Conservation (phyloP, 2,113 vertebrate species). For the Cyanoderma ruficeps region DNA sequence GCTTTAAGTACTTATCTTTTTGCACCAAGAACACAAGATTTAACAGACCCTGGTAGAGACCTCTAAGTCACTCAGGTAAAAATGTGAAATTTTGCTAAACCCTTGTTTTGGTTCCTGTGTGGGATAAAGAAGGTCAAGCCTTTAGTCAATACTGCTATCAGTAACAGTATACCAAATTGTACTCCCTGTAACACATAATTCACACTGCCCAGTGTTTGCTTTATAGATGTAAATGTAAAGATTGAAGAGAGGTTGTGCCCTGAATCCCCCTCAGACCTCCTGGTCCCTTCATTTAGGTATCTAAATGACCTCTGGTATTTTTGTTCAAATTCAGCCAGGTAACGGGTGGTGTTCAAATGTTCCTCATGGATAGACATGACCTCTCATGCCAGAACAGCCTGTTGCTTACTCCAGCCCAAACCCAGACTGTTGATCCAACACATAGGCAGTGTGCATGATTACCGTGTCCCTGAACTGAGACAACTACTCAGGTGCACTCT, state of each 20-base stretch:
- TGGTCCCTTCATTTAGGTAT: neutral
- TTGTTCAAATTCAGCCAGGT: neutral
- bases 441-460: neutral
- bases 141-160: neutral
- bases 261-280: neutral
- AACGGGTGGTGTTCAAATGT: neutral
- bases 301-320: neutral
- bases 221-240: neutral
- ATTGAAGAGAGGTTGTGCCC: neutral
- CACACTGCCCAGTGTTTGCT: neutral
- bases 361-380: neutral
- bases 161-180: neutral
- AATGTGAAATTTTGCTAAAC: slow-evolving; percentile 39
- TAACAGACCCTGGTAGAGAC: neutral
- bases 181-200: neutral
- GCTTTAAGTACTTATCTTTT: slow-evolving; percentile 13
- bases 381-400: neutral
- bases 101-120: neutral
- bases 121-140: neutral
- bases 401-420: neutral
- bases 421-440: neutral
- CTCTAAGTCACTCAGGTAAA: slow-evolving; percentile 47
- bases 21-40: neutral
- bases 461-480: neutral
- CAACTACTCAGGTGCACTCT: neutral